Conservation (phyloP, 1,140 invertebrate species). For the Nebria ingens region DNA sequence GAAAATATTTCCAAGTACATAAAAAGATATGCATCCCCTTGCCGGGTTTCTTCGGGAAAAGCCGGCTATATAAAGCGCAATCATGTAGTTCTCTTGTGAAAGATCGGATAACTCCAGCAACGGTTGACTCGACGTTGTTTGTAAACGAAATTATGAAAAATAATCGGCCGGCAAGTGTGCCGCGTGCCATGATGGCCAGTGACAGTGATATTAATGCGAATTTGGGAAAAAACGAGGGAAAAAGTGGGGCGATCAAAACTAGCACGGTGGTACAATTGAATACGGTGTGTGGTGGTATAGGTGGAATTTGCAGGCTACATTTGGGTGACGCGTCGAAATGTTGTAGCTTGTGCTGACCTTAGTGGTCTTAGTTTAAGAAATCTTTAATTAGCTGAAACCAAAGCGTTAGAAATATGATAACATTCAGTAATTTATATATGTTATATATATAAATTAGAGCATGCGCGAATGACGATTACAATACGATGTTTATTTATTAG, state of each 20-base stretch:
- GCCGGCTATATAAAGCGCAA: slow-evolving; percentile 46
- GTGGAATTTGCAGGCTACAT: slow-evolving; percentile 44
- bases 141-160: slow-evolving; percentile 27
- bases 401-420: neutral
- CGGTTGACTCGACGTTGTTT: slow-evolving; percentile 30
- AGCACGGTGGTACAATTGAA: slow-evolving; percentile 30
- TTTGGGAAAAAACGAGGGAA: slow-evolving; percentile 25
- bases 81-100: slow-evolving; percentile 46
- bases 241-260: slow-evolving; percentile 17
- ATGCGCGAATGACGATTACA: too few relatives aligned
- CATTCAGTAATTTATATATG: neutral
- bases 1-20: slow-evolving; percentile 54
- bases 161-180: slow-evolving; percentile 34
- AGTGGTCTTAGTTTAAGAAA: neutral
- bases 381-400: neutral
- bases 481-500: too few relatives aligned
- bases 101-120: slow-evolving; percentile 37
- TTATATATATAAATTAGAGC: too few relatives aligned
- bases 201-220: slow-evolving; percentile 44
- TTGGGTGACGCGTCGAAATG: slow-evolving; percentile 45
- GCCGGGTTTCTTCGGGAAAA: slow-evolving; percentile 42
- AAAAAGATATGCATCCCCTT: slow-evolving; percentile 46
- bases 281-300: slow-evolving; percentile 36
- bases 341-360: slow-evolving; percentile 46
- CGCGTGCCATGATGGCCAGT: slow-evolving; percentile 34